Percentiles rank a stretch among this genome's conserved stretches.
Conservation (phyloP, 2,797 vertebrate genomes). For the Lateolabrax maculatus region DNA sequence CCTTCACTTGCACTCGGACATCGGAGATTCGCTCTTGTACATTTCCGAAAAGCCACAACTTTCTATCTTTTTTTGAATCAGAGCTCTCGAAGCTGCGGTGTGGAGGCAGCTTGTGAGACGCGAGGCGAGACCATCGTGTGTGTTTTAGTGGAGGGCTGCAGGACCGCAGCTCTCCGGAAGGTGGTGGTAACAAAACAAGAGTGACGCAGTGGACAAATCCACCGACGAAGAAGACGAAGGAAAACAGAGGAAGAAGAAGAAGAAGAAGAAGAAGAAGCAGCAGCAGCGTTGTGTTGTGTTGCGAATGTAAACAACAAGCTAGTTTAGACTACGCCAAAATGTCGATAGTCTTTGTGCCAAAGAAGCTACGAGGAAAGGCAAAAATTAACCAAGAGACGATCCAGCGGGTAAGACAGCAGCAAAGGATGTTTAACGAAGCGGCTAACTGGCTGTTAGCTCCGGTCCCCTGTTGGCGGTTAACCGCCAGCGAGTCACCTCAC, state of each 20-base stretch:
- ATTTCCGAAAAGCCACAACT: no score
- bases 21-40: no score
- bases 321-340: conserved; percentile 42
- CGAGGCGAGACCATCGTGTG: no score
- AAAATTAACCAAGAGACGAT: conserved; percentile 93
- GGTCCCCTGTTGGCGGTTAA: no score
- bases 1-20: no score
- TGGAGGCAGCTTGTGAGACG: no score
- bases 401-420: conserved; percentile 86
- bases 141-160: not conserved
- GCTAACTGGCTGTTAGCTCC: not conserved
- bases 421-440: fast-evolving
- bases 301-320: no score
- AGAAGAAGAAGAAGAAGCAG: not conserved
- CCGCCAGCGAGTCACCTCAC: not conserved
- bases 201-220: fast-evolving
- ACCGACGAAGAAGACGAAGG: conserved; percentile 24
- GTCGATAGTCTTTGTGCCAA: conserved; percentile 95
- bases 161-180: conserved; percentile 9
- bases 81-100: no score
- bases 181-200: not conserved
- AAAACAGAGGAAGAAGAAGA: no score
- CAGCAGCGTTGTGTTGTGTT: no score
- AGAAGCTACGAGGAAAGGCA: conserved; percentile 89
- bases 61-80: no score